Evolutionary conservation across 1,140 invertebrate genomes (phyloP).

Genomic region (Camponotus floridanus): DNA sequence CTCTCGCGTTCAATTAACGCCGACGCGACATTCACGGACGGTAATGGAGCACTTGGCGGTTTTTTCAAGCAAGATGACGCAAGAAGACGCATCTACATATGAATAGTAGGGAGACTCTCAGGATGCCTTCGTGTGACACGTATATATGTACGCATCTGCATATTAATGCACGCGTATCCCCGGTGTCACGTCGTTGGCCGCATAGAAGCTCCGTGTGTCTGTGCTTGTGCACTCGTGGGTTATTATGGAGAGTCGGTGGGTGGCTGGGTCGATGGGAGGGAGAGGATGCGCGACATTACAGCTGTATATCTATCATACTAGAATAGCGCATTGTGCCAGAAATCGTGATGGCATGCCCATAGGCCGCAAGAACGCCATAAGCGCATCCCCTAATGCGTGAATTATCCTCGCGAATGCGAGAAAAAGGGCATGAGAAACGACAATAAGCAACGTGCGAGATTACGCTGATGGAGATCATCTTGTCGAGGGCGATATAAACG

Average conservation of each 20-base stretch:
- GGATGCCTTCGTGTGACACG: constrained; percentile 2
- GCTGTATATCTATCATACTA: constrained; percentile 80
- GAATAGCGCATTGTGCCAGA: constrained; percentile 80
- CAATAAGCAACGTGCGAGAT: neutral
- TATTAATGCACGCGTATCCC: constrained; percentile 68
- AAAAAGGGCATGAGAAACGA: constrained; percentile 21
- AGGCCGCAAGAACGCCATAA: constrained; percentile 71
- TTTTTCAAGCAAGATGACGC: constrained; percentile 40
- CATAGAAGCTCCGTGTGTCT: constrained; percentile 50
- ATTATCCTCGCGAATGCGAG: constrained; percentile 64
- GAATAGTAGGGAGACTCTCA: constrained; percentile 59
- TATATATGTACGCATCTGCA: constrained; percentile 56
- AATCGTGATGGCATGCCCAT: constrained; percentile 80
- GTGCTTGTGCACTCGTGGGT: constrained; percentile 67
- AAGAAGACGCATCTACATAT: constrained; percentile 61
- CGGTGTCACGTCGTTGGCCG: constrained; percentile 60
- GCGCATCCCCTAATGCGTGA: constrained; percentile 70
- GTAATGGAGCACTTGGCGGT: constrained; percentile 56
- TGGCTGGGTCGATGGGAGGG: neutral
- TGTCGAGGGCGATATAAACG: neutral
- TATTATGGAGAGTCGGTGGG: constrained; percentile 71
- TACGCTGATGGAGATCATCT: neutral
- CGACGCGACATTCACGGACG: constrained; percentile 30
- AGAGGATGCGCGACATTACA: constrained; percentile 72
- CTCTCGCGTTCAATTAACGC: constrained; percentile 47